Conservation (phyloP, 2,113 vertebrate species). For the Psilopogon haemacephalus region DNA sequence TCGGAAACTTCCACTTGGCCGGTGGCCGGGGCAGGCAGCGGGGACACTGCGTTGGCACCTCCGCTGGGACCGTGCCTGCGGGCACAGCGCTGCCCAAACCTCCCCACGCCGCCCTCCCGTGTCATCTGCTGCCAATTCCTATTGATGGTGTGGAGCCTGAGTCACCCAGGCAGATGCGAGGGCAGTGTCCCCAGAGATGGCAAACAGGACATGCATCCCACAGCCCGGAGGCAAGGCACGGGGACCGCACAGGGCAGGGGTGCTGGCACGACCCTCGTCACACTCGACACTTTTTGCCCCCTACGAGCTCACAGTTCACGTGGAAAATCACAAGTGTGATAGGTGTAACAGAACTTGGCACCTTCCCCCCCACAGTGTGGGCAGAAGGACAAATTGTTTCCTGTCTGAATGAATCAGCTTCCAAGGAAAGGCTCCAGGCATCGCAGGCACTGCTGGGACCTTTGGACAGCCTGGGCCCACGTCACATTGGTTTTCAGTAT, state of each 20-base stretch:
- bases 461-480: not conserved
- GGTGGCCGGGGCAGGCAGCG: not conserved
- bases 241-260: not conserved
- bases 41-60: rapidly evolving
- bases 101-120: rapidly evolving
- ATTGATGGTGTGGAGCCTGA: rapidly evolving
- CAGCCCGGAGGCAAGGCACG: rapidly evolving
- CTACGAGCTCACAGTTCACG: not conserved
- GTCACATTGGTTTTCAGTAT: rapidly evolving
- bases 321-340: not conserved
- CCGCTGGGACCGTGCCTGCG: rapidly evolving
- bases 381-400: not conserved
- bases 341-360: not conserved
- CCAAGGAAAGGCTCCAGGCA: not conserved
- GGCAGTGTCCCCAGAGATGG: not conserved
- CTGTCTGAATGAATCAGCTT: not conserved
- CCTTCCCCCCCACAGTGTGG: rapidly evolving
- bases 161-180: not conserved
- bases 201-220: not conserved
- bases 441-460: not conserved
- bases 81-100: not conserved
- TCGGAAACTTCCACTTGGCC: not conserved
- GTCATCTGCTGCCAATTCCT: rapidly evolving
- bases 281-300: rapidly evolving
- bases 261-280: not conserved